Conservation (phyloP, 2,797 vertebrate genomes). For the Gymnocypris eckloni region DNA sequence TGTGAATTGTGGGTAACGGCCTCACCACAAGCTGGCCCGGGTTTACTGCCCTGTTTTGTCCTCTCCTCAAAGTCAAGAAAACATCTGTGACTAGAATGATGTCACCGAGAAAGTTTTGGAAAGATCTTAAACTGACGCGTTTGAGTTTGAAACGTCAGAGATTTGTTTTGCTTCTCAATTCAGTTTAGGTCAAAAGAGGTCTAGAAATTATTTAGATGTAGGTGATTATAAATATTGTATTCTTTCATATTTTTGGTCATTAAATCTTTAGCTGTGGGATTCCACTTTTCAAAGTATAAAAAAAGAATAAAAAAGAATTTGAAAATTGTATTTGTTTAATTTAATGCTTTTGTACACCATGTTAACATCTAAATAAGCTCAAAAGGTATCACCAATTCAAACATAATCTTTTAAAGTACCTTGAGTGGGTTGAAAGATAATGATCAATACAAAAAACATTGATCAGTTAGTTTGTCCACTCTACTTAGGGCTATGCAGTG, state of each 20-base stretch:
- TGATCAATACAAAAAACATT: not conserved
- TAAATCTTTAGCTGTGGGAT: not conserved
- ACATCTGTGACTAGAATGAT: slow-evolving; percentile 93
- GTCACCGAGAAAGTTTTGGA: slow-evolving; percentile 80
- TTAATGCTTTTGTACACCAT: not conserved
- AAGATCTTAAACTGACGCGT: slow-evolving; percentile 77
- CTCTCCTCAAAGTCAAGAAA: slow-evolving; percentile 82
- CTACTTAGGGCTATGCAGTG: slow-evolving; percentile 78
- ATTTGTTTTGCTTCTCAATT: not conserved
- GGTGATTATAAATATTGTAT: not conserved
- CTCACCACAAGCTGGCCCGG: slow-evolving; percentile 94
- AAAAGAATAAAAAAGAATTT: not conserved
- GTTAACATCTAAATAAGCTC: not conserved
- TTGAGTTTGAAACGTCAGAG: slow-evolving; percentile 54
- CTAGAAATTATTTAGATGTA: not conserved
- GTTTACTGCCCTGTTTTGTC: slow-evolving; percentile 90
- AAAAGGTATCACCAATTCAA: not conserved
- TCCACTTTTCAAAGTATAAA: not conserved
- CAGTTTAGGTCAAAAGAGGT: not conserved
- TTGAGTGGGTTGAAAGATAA: not conserved
- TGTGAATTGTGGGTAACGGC: slow-evolving; percentile 95
- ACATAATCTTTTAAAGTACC: not conserved
- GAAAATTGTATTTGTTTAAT: not conserved
- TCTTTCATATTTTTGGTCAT: not conserved
- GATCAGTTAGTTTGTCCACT: not conserved